phyloP scores from a whole-genome alignment of 2,113 vertebrate species.

The Mormyrus iriodes region DNA sequence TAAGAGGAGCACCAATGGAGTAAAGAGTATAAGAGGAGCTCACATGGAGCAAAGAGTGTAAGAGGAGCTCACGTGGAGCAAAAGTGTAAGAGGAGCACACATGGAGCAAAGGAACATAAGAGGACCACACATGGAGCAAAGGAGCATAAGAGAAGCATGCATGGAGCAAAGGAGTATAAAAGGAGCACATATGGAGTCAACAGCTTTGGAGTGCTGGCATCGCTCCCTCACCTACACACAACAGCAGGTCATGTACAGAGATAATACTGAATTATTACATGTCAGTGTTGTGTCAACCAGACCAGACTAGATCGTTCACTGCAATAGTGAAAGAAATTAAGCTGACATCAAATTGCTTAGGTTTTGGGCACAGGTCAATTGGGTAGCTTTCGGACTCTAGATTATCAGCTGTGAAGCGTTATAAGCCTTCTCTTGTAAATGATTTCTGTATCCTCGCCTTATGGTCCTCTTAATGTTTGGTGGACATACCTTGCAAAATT shows the following conservation, averaged over 20 bases:
- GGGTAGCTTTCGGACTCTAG: neutral
- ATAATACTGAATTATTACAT: neutral
- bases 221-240: neutral
- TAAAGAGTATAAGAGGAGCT: neutral
- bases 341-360: neutral
- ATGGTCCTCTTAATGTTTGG: neutral
- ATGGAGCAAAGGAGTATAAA: neutral
- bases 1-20: neutral
- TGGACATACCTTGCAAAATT: neutral
- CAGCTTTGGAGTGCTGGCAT: neutral
- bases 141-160: neutral
- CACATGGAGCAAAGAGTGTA: neutral
- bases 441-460: neutral
- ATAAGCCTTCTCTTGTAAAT: neutral
- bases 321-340: neutral
- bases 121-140: no score
- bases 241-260: constrained; percentile 6
- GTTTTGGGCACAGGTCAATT: neutral
- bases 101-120: neutral
- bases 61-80: neutral
- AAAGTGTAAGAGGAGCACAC: no score
- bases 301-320: neutral
- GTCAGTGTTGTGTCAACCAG: neutral
- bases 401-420: neutral
- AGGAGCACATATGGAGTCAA: neutral